A percentile compares a stretch with the other conserved stretches of the same genome.
Evolutionary conservation across 2,797 vertebrate genomes (phyloP).

Genomic region (Cercopithecus petaurista): DNA sequence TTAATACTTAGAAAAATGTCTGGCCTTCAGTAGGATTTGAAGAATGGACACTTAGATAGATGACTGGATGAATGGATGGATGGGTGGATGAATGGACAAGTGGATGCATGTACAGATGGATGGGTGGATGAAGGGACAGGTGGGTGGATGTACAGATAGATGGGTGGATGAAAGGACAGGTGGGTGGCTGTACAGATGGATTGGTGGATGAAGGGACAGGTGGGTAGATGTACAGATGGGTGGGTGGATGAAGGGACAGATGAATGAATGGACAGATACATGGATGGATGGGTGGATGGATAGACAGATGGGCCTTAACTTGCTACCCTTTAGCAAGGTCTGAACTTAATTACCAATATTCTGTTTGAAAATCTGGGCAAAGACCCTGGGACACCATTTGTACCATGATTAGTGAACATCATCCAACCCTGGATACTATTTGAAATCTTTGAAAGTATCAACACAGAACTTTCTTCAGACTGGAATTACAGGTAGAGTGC

Average conservation of each 20-base stretch:
- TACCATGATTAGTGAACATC: background rate
- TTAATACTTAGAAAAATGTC: no score
- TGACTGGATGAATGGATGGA: background rate
- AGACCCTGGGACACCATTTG: background rate
- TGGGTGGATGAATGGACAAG: no score
- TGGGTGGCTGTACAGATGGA: background rate
- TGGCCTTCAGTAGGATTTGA: background rate
- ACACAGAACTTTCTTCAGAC: background rate
- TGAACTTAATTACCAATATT: background rate
- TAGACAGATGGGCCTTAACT: background rate
- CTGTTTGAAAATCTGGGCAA: background rate
- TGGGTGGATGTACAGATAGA: no score
- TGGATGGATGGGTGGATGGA: background rate
- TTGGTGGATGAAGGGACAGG: rapidly evolving
- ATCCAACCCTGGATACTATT: background rate
- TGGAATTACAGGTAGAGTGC: background rate
- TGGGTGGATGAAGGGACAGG: no score
- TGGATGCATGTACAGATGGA: no score
- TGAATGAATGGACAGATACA: background rate
- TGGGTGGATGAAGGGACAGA: background rate
- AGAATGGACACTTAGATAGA: background rate
- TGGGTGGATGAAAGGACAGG: rapidly evolving
- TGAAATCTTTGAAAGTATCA: background rate
- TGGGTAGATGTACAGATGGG: background rate
- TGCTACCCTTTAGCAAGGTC: background rate